A percentile compares a stretch with the other conserved stretches of the same genome.
These are phyloP conservation scores for Dilophus febrilis DNA, from an alignment of 2,888 invertebrate genomes.

Conservation along the genomic window DNA sequence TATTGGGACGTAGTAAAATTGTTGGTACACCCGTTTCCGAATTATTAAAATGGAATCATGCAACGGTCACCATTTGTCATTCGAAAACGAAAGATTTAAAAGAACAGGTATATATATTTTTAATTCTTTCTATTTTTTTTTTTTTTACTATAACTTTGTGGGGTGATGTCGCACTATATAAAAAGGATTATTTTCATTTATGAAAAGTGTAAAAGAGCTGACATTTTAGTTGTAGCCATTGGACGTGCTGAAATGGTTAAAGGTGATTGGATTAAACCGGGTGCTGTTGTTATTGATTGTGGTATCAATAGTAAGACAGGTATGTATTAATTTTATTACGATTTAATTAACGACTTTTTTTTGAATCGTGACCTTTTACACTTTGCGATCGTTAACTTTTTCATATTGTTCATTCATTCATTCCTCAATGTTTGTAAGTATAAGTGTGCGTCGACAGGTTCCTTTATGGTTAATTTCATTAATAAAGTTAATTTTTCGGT, in stretches of 20 bases:
- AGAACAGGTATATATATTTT: constrained; percentile 46
- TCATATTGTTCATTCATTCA: too few relatives aligned
- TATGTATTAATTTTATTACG: constrained; percentile 21
- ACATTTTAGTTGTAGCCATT: constrained; percentile 93
- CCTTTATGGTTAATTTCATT: too few relatives aligned
- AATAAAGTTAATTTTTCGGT: too few relatives aligned
- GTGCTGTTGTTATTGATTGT: constrained; percentile 96
- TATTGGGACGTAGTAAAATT: constrained; percentile 92
- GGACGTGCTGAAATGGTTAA: constrained; percentile 80
- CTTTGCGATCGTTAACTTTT: too few relatives aligned
- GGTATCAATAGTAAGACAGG: constrained; percentile 89
- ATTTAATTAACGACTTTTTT: background rate
- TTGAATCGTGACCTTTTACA: background rate
- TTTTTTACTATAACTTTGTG: too few relatives aligned
- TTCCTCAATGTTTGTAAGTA: too few relatives aligned
- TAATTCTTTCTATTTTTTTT: too few relatives aligned
- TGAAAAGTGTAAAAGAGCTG: constrained; percentile 56
- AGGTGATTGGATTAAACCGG: constrained; percentile 92
- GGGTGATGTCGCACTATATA: too few relatives aligned
- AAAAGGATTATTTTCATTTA: too few relatives aligned
- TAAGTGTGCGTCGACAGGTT: too few relatives aligned
- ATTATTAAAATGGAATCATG: constrained; percentile 88
- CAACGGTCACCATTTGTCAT: constrained; percentile 94
- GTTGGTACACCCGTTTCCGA: constrained; percentile 93
- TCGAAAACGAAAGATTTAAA: constrained; percentile 76